phyloP scores from a whole-genome alignment of 2,113 vertebrate species.

The Cepphus grylle region DNA sequence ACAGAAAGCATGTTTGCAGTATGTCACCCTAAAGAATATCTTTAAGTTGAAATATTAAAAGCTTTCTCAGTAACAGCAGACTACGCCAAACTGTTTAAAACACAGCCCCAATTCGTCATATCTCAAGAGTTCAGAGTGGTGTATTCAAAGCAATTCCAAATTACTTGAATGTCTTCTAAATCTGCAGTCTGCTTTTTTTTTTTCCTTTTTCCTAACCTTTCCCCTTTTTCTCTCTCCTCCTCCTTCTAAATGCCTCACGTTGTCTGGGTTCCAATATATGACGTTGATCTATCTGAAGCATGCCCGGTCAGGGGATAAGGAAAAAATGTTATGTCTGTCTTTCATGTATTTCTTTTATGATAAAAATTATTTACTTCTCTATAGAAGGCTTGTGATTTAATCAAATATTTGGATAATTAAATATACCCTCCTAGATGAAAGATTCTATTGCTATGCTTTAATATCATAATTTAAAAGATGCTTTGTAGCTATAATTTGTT shows the following conservation, averaged over 20 bases:
- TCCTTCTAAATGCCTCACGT: background rate
- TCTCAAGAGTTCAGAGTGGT: constrained; percentile 6
- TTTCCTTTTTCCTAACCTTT: background rate
- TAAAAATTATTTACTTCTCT: background rate
- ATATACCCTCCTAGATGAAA: background rate
- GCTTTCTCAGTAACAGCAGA: constrained; percentile 28
- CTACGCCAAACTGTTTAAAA: constrained; percentile 15
- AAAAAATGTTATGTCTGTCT: background rate
- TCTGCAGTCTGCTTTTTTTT: background rate
- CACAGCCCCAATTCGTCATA: constrained; percentile 46
- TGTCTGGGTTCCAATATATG: background rate
- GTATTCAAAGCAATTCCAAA: background rate
- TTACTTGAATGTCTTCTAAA: constrained; percentile 27
- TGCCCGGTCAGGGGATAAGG: background rate
- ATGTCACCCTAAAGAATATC: constrained; percentile 14
- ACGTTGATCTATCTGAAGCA: background rate
- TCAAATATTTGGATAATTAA: background rate
- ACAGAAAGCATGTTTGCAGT: constrained; percentile 24
- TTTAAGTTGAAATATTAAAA: constrained; percentile 7
- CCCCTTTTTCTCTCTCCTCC: background rate
- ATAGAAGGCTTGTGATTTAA: background rate
- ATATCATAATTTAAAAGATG: background rate
- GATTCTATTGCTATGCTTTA: background rate
- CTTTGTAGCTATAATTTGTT: background rate
- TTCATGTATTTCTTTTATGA: background rate